Conservation (phyloP, 2,888 invertebrate species). For the Doris montereyensis region DNA sequence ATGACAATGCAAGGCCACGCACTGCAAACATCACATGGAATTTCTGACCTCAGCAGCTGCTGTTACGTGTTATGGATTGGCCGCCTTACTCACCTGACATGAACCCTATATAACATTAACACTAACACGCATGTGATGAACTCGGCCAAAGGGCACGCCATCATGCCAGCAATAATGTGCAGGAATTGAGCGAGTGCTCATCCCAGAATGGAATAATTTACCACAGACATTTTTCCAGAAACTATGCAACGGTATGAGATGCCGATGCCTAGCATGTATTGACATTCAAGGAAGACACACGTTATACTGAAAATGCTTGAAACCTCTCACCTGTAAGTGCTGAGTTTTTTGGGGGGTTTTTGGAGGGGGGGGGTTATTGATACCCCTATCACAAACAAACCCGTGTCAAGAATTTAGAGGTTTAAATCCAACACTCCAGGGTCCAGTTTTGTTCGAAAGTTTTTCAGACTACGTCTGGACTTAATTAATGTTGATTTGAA, state of each 20-base stretch:
- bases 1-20: not conserved
- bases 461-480: too few relatives aligned
- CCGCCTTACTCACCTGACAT: slow-evolving; percentile 24
- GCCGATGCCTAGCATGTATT: slow-evolving; percentile 22
- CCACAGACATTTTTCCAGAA: not conserved
- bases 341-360: too few relatives aligned
- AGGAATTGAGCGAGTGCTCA: not conserved
- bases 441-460: too few relatives aligned
- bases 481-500: too few relatives aligned
- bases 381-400: too few relatives aligned
- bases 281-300: too few relatives aligned
- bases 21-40: not conserved
- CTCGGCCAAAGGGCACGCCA: not conserved
- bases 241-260: slow-evolving; percentile 4
- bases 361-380: too few relatives aligned
- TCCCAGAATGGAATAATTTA: not conserved
- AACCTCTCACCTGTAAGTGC: too few relatives aligned
- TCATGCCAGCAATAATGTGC: not conserved
- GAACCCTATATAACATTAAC: too few relatives aligned
- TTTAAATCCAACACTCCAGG: too few relatives aligned
- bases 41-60: slow-evolving; percentile 10
- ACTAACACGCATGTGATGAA: slow-evolving; percentile 18
- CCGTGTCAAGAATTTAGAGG: too few relatives aligned
- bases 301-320: too few relatives aligned
- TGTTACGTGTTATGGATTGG: slow-evolving; percentile 9